phyloP scores from a whole-genome alignment of 2,888 invertebrate genomes.

The Epinotia brunnichana region DNA sequence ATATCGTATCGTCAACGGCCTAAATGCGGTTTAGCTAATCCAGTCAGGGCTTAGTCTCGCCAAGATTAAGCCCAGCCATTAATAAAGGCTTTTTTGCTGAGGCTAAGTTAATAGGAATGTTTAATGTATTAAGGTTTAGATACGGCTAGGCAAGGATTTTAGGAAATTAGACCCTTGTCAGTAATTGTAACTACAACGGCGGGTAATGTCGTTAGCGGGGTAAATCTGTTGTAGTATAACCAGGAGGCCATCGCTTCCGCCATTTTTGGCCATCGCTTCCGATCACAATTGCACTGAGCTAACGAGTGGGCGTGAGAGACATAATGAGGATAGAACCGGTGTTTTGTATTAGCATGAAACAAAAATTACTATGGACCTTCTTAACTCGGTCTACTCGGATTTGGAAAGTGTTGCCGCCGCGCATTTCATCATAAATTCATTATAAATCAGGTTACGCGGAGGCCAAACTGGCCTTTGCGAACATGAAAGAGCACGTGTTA shows the following conservation, averaged over 20 bases:
- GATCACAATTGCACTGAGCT: neutral
- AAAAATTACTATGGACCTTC: too few species aligned
- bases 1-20: constrained; percentile 6
- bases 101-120: constrained; percentile 21
- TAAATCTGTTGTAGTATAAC: neutral
- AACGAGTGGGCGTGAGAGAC: too few species aligned
- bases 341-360: too few species aligned
- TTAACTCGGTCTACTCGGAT: too few species aligned
- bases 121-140: constrained; percentile 12
- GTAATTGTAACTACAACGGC: neutral
- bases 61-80: constrained; percentile 22
- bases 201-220: neutral
- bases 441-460: too few species aligned
- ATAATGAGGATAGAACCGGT: too few species aligned
- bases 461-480: too few species aligned
- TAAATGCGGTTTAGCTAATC: constrained; percentile 26
- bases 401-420: too few species aligned
- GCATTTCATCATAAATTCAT: too few species aligned
- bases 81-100: constrained; percentile 20
- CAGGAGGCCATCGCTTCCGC: too few species aligned
- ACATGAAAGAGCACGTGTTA: too few species aligned
- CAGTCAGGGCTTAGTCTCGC: constrained; percentile 6
- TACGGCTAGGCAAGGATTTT: constrained; percentile 3
- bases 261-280: neutral
- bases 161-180: constrained; percentile 4